phyloP scores from a whole-genome alignment of 2,113 vertebrate species.

The Jaculus jaculus region DNA sequence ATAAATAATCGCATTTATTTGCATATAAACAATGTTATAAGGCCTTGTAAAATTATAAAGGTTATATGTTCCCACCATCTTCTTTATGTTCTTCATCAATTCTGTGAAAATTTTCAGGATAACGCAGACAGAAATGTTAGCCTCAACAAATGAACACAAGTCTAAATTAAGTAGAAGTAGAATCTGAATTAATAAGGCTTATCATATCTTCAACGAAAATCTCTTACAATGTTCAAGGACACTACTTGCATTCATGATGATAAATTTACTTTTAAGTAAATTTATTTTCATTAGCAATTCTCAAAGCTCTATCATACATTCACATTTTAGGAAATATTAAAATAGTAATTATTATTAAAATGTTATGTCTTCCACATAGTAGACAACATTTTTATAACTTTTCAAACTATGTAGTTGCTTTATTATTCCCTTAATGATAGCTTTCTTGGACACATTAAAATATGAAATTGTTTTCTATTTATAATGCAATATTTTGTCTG shows the following conservation, averaged over 20 bases:
- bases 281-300: slow-evolving; percentile 13
- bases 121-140: slow-evolving; percentile 62
- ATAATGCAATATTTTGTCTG: neutral
- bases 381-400: neutral
- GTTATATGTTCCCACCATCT: slow-evolving; percentile 44
- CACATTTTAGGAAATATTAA: slow-evolving; percentile 40
- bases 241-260: slow-evolving; percentile 31
- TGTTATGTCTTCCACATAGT: neutral
- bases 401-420: neutral
- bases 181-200: slow-evolving; percentile 67
- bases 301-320: neutral
- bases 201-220: slow-evolving; percentile 53
- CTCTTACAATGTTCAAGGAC: slow-evolving; percentile 30
- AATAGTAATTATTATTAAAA: slow-evolving; percentile 41
- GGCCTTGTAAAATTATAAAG: slow-evolving; percentile 69
- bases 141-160: slow-evolving; percentile 52
- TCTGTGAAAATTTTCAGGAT: slow-evolving; percentile 64
- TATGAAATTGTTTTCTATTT: neutral
- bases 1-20: slow-evolving; percentile 70
- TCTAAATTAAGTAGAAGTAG: slow-evolving; percentile 58
- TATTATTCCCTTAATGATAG: neutral
- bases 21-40: slow-evolving; percentile 68
- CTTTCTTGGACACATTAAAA: neutral
- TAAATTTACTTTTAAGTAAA: slow-evolving; percentile 62
- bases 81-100: slow-evolving; percentile 64